Percentiles rank a stretch among this genome's conserved stretches.
Conservation (phyloP, 2,888 invertebrate genomes). For the Mystacides longicornis region DNA sequence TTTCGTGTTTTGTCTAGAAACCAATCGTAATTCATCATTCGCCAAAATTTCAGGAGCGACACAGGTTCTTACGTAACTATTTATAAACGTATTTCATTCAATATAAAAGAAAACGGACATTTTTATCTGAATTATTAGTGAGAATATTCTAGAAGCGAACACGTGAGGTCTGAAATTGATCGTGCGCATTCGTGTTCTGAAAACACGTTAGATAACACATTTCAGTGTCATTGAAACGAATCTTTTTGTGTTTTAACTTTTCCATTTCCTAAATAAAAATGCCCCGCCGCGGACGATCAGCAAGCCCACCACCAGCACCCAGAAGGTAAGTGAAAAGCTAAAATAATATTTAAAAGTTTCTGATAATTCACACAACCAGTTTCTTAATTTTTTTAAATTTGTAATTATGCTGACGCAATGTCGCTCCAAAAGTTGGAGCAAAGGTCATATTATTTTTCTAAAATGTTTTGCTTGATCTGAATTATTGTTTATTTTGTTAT, state of each 20-base stretch:
- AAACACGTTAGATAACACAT: conserved; percentile 19
- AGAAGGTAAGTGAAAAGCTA: conserved; percentile 43
- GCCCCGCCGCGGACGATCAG: conserved; percentile 70
- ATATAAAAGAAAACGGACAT: not conserved
- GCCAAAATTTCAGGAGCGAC: not conserved
- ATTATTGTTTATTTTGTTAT: too few species aligned
- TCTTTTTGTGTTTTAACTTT: not conserved
- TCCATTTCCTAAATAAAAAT: conserved; percentile 38
- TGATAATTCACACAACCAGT: too few species aligned
- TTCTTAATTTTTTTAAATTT: too few species aligned
- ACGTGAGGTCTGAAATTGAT: conserved; percentile 11
- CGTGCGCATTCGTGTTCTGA: conserved; percentile 10
- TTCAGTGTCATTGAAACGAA: conserved; percentile 7
- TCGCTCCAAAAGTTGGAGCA: too few species aligned
- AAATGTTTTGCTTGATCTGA: too few species aligned
- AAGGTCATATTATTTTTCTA: too few species aligned
- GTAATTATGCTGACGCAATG: too few species aligned
- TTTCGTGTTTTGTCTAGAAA: too few species aligned
- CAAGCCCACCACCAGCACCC: conserved; percentile 59
- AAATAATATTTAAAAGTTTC: conserved; percentile 2
- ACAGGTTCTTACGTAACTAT: not conserved
- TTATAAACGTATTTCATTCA: not conserved
- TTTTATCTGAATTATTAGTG: not conserved
- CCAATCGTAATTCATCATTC: conserved; percentile 1
- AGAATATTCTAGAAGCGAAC: conserved; percentile 17